These are phyloP conservation scores for Tyrophagus putrescentiae DNA, from an alignment of 1,140 invertebrate genomes.

Conservation along the genomic window DNA sequence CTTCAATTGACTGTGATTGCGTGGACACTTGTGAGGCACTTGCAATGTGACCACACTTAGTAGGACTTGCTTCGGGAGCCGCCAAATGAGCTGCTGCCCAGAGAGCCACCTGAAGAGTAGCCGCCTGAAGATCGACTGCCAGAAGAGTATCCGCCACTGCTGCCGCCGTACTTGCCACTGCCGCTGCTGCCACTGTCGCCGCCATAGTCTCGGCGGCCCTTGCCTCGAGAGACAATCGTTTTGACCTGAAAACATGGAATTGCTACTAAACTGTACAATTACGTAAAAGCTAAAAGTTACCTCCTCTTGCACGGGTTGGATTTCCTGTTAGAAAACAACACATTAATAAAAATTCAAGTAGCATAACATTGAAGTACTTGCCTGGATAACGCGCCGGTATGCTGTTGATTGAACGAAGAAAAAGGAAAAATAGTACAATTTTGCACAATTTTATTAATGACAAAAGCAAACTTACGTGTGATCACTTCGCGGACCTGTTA, in stretches of 20 bases:
- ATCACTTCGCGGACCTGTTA: slow-evolving; percentile 2
- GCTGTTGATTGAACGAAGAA: no score
- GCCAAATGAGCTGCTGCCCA: slow-evolving; percentile 3
- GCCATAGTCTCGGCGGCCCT: background rate
- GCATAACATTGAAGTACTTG: no score
- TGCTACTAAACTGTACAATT: no score
- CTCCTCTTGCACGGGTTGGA: slow-evolving; percentile 12
- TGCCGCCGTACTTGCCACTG: background rate
- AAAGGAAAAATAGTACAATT: no score
- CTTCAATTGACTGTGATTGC: background rate
- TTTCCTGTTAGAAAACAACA: no score
- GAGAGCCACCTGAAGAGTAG: background rate
- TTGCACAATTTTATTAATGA: no score
- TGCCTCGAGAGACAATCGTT: slow-evolving; percentile 4
- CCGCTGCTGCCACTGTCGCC: background rate
- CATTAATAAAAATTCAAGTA: no score
- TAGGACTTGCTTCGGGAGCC: background rate
- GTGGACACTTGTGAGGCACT: no score
- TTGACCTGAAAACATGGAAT: no score
- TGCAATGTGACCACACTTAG: background rate
- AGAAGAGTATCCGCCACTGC: background rate
- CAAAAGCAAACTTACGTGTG: no score
- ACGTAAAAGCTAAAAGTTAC: no score
- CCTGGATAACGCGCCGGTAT: slow-evolving; percentile 11
- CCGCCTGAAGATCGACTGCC: background rate